A percentile compares a stretch with the other conserved stretches of the same genome.
Conservation (phyloP, 1,140 invertebrate species). For the Caenorhabditis brenneri region DNA sequence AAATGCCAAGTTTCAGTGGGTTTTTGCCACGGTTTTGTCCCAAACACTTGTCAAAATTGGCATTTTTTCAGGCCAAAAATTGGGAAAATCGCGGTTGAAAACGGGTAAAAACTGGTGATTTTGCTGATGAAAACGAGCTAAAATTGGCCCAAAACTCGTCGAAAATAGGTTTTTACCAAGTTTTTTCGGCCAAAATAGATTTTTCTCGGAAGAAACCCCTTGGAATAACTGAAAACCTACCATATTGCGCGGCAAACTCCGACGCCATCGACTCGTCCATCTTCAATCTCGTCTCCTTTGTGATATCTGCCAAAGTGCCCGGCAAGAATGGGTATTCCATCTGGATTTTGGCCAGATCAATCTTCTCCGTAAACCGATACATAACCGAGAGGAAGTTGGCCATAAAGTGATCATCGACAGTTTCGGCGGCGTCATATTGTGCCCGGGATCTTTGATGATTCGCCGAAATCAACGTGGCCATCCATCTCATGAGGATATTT, state of each 20-base stretch:
- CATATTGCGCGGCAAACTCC: constrained; percentile 78
- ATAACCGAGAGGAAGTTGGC: constrained; percentile 88
- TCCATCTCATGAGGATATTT: constrained; percentile 6
- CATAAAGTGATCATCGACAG: constrained; percentile 91
- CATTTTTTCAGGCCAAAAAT: too few species aligned
- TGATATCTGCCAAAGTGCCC: constrained; percentile 79
- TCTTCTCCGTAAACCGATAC: constrained; percentile 84
- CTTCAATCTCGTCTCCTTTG: constrained; percentile 84
- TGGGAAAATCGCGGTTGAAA: too few species aligned
- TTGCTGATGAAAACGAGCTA: too few species aligned
- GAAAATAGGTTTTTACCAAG: too few species aligned
- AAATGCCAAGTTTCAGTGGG: too few species aligned
- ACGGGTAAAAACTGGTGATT: too few species aligned
- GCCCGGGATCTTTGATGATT: constrained; percentile 37
- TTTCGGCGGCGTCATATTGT: constrained; percentile 82
- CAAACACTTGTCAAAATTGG: too few species aligned
- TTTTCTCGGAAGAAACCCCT: too few species aligned
- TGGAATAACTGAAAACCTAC: constrained; percentile 74
- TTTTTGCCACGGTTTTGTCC: too few species aligned
- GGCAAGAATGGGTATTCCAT: constrained; percentile 85
- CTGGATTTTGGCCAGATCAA: constrained; percentile 76
- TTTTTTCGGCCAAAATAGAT: background rate
- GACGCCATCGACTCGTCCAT: constrained; percentile 81
- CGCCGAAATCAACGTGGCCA: background rate
- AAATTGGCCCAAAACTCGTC: too few species aligned